Percentiles rank a stretch among this genome's conserved stretches.
phyloP scores from a whole-genome alignment of 2,797 vertebrate species.

The Myotis daubentonii region DNA sequence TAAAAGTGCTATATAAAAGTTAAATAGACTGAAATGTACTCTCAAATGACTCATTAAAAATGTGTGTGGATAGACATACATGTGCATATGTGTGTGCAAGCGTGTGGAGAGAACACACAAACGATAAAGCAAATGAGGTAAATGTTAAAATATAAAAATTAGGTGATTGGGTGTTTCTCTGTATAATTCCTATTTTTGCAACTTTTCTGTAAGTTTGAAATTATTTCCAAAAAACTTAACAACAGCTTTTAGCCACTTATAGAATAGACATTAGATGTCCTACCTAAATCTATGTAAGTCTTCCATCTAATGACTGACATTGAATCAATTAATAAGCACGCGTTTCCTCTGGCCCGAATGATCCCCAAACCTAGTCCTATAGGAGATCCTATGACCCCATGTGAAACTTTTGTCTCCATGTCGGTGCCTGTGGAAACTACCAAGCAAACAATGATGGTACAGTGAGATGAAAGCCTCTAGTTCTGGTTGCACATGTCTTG shows the following conservation, averaged over 20 bases:
- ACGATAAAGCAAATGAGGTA: background rate
- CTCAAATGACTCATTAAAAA: constrained; percentile 1
- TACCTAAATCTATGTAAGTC: background rate
- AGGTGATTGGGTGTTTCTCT: background rate
- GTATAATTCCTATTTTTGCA: background rate
- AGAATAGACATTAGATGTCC: background rate
- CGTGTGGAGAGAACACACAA: background rate
- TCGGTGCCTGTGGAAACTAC: background rate
- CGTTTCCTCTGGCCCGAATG: background rate
- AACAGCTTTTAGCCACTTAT: background rate
- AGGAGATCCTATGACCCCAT: background rate
- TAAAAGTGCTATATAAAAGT: background rate
- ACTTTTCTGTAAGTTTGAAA: background rate
- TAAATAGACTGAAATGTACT: background rate
- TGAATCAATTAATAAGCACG: background rate
- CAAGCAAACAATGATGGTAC: background rate
- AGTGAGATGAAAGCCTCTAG: constrained; percentile 20
- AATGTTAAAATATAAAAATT: background rate
- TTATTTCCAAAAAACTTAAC: background rate
- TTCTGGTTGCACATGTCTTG: background rate
- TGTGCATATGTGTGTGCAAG: background rate
- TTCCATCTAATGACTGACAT: background rate
- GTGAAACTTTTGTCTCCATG: background rate
- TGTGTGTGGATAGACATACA: background rate
- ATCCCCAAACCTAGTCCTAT: background rate